Conservation (phyloP, 2,888 invertebrate genomes). For the Drosophila helvetica region DNA sequence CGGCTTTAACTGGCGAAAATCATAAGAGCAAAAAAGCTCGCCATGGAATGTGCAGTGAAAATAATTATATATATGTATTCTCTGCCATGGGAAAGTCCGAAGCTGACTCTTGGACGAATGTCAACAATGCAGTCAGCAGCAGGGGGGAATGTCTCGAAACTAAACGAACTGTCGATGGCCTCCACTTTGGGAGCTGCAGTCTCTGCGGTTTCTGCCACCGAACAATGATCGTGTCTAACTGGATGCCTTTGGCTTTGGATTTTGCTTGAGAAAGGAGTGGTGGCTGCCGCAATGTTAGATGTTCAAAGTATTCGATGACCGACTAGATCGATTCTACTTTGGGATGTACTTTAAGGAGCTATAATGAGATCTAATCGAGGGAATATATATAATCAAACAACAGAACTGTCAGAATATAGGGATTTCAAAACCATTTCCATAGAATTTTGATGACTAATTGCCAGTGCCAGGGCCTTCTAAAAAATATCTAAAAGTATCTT, state of each 20-base stretch:
- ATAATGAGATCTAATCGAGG: too few species aligned
- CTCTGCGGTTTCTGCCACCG: neutral
- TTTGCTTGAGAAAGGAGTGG: neutral
- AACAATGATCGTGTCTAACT: conserved; percentile 33
- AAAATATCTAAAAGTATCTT: neutral
- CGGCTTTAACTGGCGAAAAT: conserved; percentile 32
- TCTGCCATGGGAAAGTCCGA: conserved; percentile 46
- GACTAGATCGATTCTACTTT: neutral
- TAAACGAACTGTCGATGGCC: conserved; percentile 28
- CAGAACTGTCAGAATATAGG: too few species aligned
- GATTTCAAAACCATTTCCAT: neutral
- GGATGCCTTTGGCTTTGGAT: conserved; percentile 28
- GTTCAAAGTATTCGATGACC: conserved; percentile 17
- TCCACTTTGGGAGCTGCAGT: conserved; percentile 23
- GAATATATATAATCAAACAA: neutral
- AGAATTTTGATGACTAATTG: neutral
- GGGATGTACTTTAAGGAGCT: neutral
- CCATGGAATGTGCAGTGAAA: conserved; percentile 38
- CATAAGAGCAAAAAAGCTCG: conserved; percentile 1
- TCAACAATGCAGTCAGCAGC: conserved; percentile 29
- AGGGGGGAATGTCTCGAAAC: neutral
- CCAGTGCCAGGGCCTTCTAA: too few species aligned
- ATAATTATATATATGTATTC: conserved; percentile 34
- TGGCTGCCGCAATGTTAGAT: conserved; percentile 4
- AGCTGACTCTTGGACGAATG: conserved; percentile 33